A percentile compares a stretch with the other conserved stretches of the same genome.
Conservation (phyloP, 2,797 vertebrate genomes). For the Danio choprae region DNA sequence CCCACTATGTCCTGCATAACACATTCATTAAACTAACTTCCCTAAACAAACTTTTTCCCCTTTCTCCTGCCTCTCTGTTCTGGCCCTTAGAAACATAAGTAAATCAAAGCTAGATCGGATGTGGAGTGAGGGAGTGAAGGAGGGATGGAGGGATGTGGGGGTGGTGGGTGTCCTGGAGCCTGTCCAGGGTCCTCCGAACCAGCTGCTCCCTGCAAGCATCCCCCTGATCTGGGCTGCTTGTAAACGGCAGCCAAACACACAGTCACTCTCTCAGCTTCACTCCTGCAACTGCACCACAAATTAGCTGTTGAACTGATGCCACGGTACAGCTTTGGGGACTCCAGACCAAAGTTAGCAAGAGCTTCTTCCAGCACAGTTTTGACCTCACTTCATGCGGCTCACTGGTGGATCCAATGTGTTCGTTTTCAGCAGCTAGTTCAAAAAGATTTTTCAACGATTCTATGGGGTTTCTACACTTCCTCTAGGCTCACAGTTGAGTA, state of each 20-base stretch:
- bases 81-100: slow-evolving; percentile 75
- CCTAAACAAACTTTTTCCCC: slow-evolving; percentile 72
- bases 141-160: background rate
- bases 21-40: slow-evolving; percentile 62
- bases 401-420: slow-evolving; percentile 61
- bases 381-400: slow-evolving; percentile 58
- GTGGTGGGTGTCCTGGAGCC: slow-evolving; percentile 65
- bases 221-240: slow-evolving; percentile 64
- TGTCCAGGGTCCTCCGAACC: slow-evolving; percentile 67
- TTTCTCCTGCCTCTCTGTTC: slow-evolving; percentile 48
- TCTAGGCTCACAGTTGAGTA: slow-evolving; percentile 5
- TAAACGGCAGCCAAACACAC: slow-evolving; percentile 50
- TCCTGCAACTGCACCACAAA: slow-evolving; percentile 56
- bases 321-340: slow-evolving; percentile 42
- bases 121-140: slow-evolving; percentile 52
- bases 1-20: background rate
- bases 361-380: slow-evolving; percentile 38
- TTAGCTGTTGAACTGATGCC: slow-evolving; percentile 61
- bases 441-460: slow-evolving; percentile 29
- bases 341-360: slow-evolving; percentile 36
- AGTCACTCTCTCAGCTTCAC: slow-evolving; percentile 43
- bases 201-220: slow-evolving; percentile 71
- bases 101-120: slow-evolving; percentile 75
- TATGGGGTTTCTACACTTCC: background rate
- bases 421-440: slow-evolving; percentile 63